Evolutionary conservation across 2,797 vertebrate species (phyloP).

Genomic region (Halcyon leucocephala): DNA sequence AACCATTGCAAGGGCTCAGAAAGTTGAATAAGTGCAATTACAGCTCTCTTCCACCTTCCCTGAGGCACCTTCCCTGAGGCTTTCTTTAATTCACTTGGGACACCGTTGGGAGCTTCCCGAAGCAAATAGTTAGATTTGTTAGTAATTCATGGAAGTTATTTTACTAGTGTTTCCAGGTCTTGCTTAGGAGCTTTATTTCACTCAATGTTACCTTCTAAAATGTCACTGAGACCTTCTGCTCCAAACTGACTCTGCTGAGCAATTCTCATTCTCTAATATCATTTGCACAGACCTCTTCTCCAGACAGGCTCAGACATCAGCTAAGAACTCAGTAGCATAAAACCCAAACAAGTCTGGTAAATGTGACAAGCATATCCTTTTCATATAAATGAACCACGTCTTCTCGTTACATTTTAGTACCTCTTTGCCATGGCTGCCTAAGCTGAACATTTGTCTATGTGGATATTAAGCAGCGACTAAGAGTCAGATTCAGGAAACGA

Average conservation of each 20-base stretch:
- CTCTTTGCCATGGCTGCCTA: not conserved
- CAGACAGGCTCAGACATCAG: not conserved
- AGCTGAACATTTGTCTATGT: not conserved
- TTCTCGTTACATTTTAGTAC: slow-evolving; percentile 14
- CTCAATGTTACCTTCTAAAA: not conserved
- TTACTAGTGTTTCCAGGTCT: not conserved
- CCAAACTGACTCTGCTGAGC: not conserved
- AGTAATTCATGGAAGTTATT: not conserved
- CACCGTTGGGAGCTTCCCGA: not conserved
- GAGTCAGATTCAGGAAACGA: not conserved
- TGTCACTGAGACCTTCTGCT: not conserved
- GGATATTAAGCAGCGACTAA: not conserved
- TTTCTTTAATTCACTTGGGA: not conserved
- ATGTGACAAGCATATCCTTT: not conserved
- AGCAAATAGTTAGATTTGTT: not conserved
- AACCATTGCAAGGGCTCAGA: not conserved
- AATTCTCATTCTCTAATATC: not conserved
- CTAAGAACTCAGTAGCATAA: not conserved
- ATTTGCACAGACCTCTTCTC: not conserved
- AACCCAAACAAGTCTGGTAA: not conserved
- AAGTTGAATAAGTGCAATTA: not conserved
- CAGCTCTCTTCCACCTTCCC: not conserved
- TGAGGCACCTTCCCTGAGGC: not conserved
- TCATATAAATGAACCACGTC: not conserved
- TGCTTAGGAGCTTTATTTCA: not conserved